Base-by-base conservation (phyloP, 2,113 vertebrate species). In the Gila orcuttii region DNA sequence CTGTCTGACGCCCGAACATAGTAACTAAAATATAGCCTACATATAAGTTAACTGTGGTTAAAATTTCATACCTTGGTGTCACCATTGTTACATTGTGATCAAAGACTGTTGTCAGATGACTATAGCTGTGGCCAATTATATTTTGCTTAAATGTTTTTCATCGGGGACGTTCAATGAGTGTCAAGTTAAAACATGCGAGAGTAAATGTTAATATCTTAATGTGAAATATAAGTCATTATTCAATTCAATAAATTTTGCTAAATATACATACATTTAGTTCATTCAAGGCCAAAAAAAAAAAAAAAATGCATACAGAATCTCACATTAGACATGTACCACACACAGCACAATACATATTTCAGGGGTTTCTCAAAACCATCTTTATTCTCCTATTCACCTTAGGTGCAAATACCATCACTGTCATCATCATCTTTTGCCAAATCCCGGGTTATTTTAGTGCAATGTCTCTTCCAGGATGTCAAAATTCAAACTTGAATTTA, bases 351-450 rank as follows among this genome's bases (percentile, higher is more conserved):
- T n/a, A 85, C 25, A 69, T 6, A 33, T 42, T 75, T 42, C 36
- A 69, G 85, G 82, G 28, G 84, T 91, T 90, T 94, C 92, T 93
- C 89, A 91, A 94, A 95, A 92, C 92, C 92, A 91, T 92, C 93
- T 95, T 95, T 95, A 95, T 95, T 95, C 86, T 94, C 91, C 93
- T 93, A 95, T 95, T 94, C 87, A 95, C 91, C 93, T 92, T 90
- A 89, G 91, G 88, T 90, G 92, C 92, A 90, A 90, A 91, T 90
- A 90, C 77, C 31, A 83, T 64, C 19, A 83, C 75, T 69, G 59
- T 79, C 79, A 79, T 87, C 76, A 82, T 85, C 73, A 39, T 73
- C 74, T 60, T 42, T 66, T 36, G 31, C 21, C 59, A 86, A 62
- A 86, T 80, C 36, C 69, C 80, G 59, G 45, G 66, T 47, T 76